Conservation (phyloP, 2,888 invertebrate genomes). For the Mythimna ferrago region DNA sequence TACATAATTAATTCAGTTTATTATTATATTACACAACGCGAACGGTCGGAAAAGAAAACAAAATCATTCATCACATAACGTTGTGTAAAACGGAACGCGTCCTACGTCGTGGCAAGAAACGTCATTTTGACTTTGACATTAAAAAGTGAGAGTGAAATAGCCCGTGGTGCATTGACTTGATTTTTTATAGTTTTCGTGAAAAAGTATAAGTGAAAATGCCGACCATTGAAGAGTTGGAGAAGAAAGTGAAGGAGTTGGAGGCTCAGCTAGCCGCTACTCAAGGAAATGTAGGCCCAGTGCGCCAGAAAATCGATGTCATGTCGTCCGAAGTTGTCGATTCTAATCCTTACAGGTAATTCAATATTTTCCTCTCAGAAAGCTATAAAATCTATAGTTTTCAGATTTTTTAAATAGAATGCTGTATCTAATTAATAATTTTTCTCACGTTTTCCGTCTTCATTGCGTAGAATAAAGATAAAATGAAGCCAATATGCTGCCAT, state of each 20-base stretch:
- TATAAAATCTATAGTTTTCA: not conserved
- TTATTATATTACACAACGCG: not conserved
- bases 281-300: conserved; percentile 81
- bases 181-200: conserved; percentile 56
- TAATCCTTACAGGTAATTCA: conserved; percentile 97
- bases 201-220: conserved; percentile 87
- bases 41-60: not conserved
- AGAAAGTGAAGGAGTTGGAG: conserved; percentile 92
- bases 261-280: conserved; percentile 90
- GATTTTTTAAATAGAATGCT: not conserved
- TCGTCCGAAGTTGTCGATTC: conserved; percentile 99
- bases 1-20: not conserved
- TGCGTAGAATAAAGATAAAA: conserved; percentile 13
- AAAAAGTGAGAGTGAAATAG: conserved; percentile 34
- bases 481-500: conserved; percentile 45
- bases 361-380: conserved; percentile 24
- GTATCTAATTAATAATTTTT: not conserved
- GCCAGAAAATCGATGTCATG: conserved; percentile 96
- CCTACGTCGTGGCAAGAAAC: conserved; percentile 66
- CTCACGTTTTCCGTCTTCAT: not conserved
- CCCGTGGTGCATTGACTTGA: conserved; percentile 22
- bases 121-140: conserved; percentile 69
- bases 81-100: conserved; percentile 35
- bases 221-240: conserved; percentile 91
- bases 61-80: not conserved